Evolutionary conservation across 2,797 vertebrate genomes (phyloP).

Genomic region (Allobates femoralis): DNA sequence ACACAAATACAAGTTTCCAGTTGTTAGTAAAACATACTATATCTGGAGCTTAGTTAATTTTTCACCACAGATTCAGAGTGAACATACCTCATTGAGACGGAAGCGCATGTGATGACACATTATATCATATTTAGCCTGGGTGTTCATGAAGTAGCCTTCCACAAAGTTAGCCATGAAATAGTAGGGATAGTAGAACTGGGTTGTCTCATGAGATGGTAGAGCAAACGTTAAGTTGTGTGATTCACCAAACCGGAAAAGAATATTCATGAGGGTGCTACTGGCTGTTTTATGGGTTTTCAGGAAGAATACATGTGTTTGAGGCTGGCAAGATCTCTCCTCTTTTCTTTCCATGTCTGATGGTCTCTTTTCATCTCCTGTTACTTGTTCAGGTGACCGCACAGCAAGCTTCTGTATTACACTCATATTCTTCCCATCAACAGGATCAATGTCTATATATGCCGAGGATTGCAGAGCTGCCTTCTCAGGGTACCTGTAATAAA

Average conservation of each 20-base stretch:
- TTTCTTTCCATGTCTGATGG: background rate
- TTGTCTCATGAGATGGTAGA: slow-evolving; percentile 74
- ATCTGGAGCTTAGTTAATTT: background rate
- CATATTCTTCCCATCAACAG: background rate
- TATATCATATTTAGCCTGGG: slow-evolving; percentile 76
- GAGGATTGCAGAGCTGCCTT: background rate
- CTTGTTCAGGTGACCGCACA: background rate
- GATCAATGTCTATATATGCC: background rate
- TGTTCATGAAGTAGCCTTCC: slow-evolving; percentile 70
- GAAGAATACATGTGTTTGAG: slow-evolving; percentile 80
- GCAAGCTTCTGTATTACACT: background rate
- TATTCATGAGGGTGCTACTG: slow-evolving; percentile 78
- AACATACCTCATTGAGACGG: slow-evolving; percentile 76
- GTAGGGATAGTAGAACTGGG: slow-evolving; percentile 80
- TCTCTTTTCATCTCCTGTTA: background rate
- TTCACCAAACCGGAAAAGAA: slow-evolving; percentile 85
- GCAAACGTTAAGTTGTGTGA: slow-evolving; percentile 83
- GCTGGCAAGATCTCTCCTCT: slow-evolving; percentile 67
- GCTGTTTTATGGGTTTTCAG: slow-evolving; percentile 74
- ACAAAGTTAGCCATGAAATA: slow-evolving; percentile 78
- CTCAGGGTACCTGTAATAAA: background rate
- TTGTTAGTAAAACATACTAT: background rate
- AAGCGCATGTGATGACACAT: slow-evolving; percentile 91
- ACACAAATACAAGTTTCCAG: background rate
- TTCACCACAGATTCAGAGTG: background rate